Conservation (phyloP, 2,797 vertebrate genomes). For the Gephyroberyx darwinii region DNA sequence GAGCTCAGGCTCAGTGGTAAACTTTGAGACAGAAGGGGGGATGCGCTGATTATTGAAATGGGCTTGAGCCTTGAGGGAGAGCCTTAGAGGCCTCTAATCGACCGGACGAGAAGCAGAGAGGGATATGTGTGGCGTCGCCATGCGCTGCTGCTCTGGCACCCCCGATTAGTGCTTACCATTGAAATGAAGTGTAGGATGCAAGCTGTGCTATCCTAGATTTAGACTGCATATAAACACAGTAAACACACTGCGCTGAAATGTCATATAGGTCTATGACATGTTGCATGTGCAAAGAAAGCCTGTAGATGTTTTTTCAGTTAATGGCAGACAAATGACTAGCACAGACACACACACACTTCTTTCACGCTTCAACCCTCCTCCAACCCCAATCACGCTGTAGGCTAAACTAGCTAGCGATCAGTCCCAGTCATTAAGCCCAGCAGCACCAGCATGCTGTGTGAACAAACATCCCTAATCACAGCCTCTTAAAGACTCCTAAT, state of each 20-base stretch:
- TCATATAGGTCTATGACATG: neutral
- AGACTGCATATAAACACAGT: slow-evolving; percentile 18
- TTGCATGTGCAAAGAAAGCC: neutral
- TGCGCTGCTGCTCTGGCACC: slow-evolving; percentile 9
- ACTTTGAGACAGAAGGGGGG: slow-evolving; percentile 53
- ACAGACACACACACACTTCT: slow-evolving; percentile 33
- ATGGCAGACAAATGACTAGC: slow-evolving; percentile 60
- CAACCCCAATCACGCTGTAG: slow-evolving; percentile 51
- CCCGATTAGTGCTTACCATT: slow-evolving; percentile 37
- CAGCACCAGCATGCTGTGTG: slow-evolving; percentile 76
- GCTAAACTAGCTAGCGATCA: slow-evolving; percentile 71
- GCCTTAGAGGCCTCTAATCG: slow-evolving; percentile 31
- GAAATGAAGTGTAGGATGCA: slow-evolving; percentile 22
- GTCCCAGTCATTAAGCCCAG: slow-evolving; percentile 77
- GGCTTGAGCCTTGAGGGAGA: slow-evolving; percentile 37
- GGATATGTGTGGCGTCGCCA: neutral
- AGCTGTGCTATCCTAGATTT: slow-evolving; percentile 12
- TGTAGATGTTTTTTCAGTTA: slow-evolving; percentile 40
- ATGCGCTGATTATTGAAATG: slow-evolving; percentile 61
- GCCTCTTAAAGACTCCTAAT: slow-evolving; percentile 82
- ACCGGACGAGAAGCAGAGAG: slow-evolving; percentile 39
- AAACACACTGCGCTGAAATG: neutral
- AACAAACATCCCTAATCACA: slow-evolving; percentile 87
- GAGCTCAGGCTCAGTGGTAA: slow-evolving; percentile 66
- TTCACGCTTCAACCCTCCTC: slow-evolving; percentile 43